Evolutionary conservation across 2,797 vertebrate species (phyloP).

Genomic region (Podarcis lilfordi): DNA sequence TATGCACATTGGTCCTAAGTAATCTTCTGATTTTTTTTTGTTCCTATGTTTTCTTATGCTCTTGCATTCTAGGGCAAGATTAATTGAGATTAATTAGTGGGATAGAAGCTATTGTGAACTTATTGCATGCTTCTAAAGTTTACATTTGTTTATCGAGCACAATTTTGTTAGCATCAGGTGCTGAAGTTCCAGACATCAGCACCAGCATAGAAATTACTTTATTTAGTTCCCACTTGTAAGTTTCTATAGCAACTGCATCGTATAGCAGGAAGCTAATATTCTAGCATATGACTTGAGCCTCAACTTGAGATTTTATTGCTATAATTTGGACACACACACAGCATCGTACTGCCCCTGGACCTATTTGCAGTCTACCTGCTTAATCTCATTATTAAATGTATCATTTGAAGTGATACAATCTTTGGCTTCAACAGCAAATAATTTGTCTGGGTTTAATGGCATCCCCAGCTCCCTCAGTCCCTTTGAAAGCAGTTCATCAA

Average conservation of each 20-base stretch:
- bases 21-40: conserved; percentile 59
- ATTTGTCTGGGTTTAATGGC: neutral
- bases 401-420: conserved; percentile 42
- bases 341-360: neutral
- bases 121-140: conserved; percentile 77
- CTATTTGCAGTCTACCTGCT: conserved; percentile 52
- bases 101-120: conserved; percentile 74
- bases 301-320: conserved; percentile 64
- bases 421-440: conserved; percentile 35
- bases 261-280: conserved; percentile 75
- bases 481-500: conserved; percentile 49
- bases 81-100: conserved; percentile 79
- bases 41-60: conserved; percentile 71
- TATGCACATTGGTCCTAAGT: conserved; percentile 54
- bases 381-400: conserved; percentile 67
- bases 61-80: conserved; percentile 74
- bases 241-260: conserved; percentile 83
- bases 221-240: conserved; percentile 83
- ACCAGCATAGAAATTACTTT: conserved; percentile 84
- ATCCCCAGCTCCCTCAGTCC: neutral
- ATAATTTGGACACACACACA: conserved; percentile 49
- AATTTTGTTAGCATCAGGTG: conserved; percentile 81
- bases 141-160: conserved; percentile 82
- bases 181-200: conserved; percentile 78
- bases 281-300: conserved; percentile 60